Conservation (phyloP, 1,140 invertebrate genomes). For the Lerema accius region DNA sequence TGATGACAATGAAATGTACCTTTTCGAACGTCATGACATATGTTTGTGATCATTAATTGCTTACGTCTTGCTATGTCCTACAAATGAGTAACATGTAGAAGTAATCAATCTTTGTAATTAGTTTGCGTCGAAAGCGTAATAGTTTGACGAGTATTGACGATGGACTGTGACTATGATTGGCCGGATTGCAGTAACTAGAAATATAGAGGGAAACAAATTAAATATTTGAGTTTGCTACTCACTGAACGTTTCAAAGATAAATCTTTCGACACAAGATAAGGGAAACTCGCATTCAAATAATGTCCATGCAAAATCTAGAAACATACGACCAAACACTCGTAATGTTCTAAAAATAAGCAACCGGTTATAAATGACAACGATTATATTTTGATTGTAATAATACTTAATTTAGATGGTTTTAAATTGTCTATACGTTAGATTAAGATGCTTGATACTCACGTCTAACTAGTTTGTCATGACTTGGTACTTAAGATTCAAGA, state of each 20-base stretch:
- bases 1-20: not conserved
- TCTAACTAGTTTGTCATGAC: slow-evolving; percentile 17
- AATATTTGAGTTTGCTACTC: too few species aligned
- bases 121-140: slow-evolving; percentile 16
- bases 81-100: slow-evolving; percentile 13
- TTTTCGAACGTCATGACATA: not conserved
- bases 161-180: slow-evolving; percentile 10
- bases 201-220: not conserved
- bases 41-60: not conserved
- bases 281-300: too few species aligned
- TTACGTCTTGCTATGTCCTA: not conserved
- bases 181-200: not conserved
- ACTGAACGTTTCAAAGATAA: not conserved
- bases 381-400: slow-evolving; percentile 2
- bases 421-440: too few species aligned
- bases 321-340: too few species aligned
- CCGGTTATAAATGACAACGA: slow-evolving; percentile 9
- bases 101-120: slow-evolving; percentile 14
- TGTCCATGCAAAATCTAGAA: not conserved
- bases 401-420: slow-evolving; percentile 5
- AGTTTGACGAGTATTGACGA: not conserved
- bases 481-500: slow-evolving; percentile 25
- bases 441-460: slow-evolving; percentile 2
- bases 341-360: slow-evolving; percentile 7
- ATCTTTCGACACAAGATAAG: not conserved